Evolutionary conservation across 2,797 vertebrate genomes (phyloP).

Genomic region (Phoeniculus purpureus): DNA sequence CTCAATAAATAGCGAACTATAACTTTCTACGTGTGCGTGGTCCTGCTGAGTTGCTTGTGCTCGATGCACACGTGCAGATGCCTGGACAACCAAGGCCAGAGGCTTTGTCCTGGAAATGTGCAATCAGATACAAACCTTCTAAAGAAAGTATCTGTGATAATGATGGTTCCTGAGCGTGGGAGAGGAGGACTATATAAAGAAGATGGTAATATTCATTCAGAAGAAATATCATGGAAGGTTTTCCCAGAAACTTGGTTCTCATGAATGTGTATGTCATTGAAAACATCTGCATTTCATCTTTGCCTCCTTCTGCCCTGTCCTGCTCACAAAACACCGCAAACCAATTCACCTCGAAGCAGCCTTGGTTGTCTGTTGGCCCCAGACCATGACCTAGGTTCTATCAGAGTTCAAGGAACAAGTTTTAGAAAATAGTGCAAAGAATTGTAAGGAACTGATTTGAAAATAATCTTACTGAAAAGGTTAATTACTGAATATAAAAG

Average conservation of each 20-base stretch:
- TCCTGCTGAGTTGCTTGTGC: not conserved
- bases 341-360: not conserved
- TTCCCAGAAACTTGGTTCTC: not conserved
- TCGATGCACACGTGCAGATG: not conserved
- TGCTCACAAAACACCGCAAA: not conserved
- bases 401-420: not conserved
- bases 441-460: not conserved
- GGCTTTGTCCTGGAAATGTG: not conserved
- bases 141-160: not conserved
- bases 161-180: not conserved
- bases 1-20: not conserved
- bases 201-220: not conserved
- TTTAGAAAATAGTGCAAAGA: not conserved
- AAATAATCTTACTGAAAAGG: not conserved
- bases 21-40: not conserved
- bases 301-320: not conserved
- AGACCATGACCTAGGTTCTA: not conserved
- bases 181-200: not conserved
- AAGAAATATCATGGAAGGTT: not conserved
- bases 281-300: not conserved
- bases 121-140: not conserved
- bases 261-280: fast-evolving
- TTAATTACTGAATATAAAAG: not conserved
- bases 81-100: not conserved
- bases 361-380: not conserved